Evolutionary conservation across 2,888 invertebrate species (phyloP).

Genomic region (Clepsis dumicolana): DNA sequence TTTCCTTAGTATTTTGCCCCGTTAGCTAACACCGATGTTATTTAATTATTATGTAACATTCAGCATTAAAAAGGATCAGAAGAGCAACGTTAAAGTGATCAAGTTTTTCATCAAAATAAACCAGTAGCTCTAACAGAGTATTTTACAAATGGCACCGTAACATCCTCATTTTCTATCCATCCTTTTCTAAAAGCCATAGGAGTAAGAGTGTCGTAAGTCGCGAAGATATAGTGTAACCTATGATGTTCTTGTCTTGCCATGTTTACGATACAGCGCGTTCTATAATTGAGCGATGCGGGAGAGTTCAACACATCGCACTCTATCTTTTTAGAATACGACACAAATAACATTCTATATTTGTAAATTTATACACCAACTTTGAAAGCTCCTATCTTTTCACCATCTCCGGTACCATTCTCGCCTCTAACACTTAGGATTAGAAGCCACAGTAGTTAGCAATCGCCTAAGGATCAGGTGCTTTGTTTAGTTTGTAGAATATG

Average conservation of each 20-base stretch:
- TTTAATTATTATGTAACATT: not conserved
- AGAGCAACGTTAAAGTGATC: conserved; percentile 3
- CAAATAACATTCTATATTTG: conserved; percentile 86
- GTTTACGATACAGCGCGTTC: conserved; percentile 78
- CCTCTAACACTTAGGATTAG: conserved; percentile 57
- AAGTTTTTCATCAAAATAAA: conserved; percentile 26
- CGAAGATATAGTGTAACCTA: conserved; percentile 56
- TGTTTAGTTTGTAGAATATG: conserved; percentile 72
- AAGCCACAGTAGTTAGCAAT: conserved; percentile 54
- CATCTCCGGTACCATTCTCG: conserved; percentile 55
- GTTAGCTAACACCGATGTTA: not conserved
- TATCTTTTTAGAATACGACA: conserved; percentile 86
- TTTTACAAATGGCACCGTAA: conserved; percentile 69
- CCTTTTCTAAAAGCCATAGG: conserved; percentile 57
- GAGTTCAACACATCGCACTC: conserved; percentile 85
- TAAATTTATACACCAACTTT: conserved; percentile 80
- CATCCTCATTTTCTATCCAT: conserved; percentile 59
- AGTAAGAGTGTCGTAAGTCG: conserved; percentile 64
- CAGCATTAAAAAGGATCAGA: not conserved
- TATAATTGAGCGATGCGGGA: conserved; percentile 86
- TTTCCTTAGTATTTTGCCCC: conserved; percentile 15
- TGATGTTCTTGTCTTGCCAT: conserved; percentile 67
- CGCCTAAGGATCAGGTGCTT: conserved; percentile 57
- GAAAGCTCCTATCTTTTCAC: conserved; percentile 67
- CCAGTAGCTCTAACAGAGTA: conserved; percentile 48